These are phyloP conservation scores for Gobius niger DNA, from an alignment of 2,113 vertebrate genomes.

Conservation along the genomic window DNA sequence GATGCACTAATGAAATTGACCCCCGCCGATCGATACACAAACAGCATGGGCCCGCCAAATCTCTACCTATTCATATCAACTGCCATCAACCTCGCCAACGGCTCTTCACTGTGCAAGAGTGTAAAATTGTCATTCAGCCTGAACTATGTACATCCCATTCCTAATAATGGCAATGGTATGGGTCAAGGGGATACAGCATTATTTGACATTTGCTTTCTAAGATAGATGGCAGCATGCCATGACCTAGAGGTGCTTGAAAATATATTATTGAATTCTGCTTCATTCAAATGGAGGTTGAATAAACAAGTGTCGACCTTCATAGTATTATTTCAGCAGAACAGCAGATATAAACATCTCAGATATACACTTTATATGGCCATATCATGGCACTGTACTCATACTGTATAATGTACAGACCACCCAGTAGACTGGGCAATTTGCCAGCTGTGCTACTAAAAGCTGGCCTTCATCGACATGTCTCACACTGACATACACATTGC, in stretches of 20 bases:
- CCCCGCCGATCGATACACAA: conserved; percentile 41
- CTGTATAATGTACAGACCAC: conserved; percentile 9
- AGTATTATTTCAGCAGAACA: too few species aligned
- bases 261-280: too few species aligned
- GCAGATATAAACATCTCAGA: background rate
- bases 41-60: conserved; percentile 29
- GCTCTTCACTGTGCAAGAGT: conserved; percentile 9
- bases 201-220: background rate
- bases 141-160: background rate
- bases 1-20: conserved; percentile 46
- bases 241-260: background rate
- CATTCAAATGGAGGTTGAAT: too few species aligned
- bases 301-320: too few species aligned
- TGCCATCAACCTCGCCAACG: conserved; percentile 9
- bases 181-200: too few species aligned
- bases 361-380: background rate
- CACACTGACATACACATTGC: conserved; percentile 14
- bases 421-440: conserved; percentile 1
- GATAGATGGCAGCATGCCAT: background rate
- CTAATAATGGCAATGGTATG: background rate
- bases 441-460: conserved; percentile 17
- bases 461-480: conserved; percentile 19
- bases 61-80: conserved; percentile 34
- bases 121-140: background rate
- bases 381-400: background rate